Evolutionary conservation across 1,140 invertebrate genomes (phyloP), one percentile per base, ranked within the genome.

Genomic region (Whitmania pigra): DNA sequence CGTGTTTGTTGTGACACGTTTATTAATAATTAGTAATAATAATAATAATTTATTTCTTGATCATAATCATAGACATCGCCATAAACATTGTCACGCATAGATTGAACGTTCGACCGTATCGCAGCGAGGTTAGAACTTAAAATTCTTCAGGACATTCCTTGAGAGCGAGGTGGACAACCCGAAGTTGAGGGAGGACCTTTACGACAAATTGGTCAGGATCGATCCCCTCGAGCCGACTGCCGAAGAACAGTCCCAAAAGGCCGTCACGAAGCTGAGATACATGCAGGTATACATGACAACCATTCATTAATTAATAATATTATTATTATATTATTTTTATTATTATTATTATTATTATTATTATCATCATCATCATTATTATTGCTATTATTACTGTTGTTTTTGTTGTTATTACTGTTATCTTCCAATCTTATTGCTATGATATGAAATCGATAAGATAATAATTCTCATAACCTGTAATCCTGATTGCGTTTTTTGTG

Each of bases 201-300:
- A 95, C 82, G 91, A 97, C 75, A 97, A 97, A 84, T 97, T 97
- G 94, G 88, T 95, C 72, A 90, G 92, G 79, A 89, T 97, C 67
- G 93, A 97, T 79, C 87, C 89, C 25, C 84, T 86, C 73, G 94
- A 94, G 5, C 94, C 94, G 11, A 93, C 89, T 17, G 88, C 89
- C 71, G 92, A 95, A 79, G 94, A 97, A 81, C 88, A 91, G 75
- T 84, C 88, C 72, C 82, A 90, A 71, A 91, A 92, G 83, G 93
- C 92, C 53, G 92, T 97, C 1, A 96, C 93, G 1, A 97, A 97
- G 82, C 90, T 93, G 0, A 84, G 93, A 73, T 97, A 96, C 79
- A 96, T 96, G 93, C 90, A 95, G 57, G 97, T 94, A 90, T n/a
- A 2, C 22, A n/a, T 66, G 31, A 6, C 4, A 43, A 43, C 55